Evolutionary conservation across 1,140 invertebrate species (phyloP), one percentile per base, ranked within the genome.

Genomic region (Aphaenogaster rudis): DNA sequence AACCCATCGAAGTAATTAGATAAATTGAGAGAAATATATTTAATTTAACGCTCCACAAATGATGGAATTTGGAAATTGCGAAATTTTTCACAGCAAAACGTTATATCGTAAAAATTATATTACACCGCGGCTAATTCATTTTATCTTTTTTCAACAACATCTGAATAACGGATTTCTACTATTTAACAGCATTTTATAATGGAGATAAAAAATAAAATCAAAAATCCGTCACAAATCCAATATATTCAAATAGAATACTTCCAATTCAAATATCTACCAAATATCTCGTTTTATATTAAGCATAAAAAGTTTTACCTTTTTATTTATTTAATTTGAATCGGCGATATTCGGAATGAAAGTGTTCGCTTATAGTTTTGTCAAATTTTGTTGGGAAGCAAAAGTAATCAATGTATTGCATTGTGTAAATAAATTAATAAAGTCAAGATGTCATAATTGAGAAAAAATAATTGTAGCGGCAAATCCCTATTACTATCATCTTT

Each of bases 31-130:
- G 17, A 15, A 39, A 61, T 74, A 50, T 36, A 74, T 84, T 84
- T 61, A 74, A 72, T 50, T 61, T 36, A 59, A 48, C 21, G 48
- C 28, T 33, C 1, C 11, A 9, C 9, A 57, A 54, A 39, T 76
- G 52, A 54, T 42, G 59, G 42, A 79, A 79, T 48, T 79, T 64
- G 17, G 11, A 33, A 79, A 36, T 48, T 48, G 28, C 6, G 28
- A n/a, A 66, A 79, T 79, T 79, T 33, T 54, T 79, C 7, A 45
- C 28, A 13, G 28, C 28, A 36, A n/a, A 79, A 39, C 54, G 17
- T 50, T 61, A 28, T n/a, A 9, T 15, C 15, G 21, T 71, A 74
- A 74, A 74, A 74, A 84, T 84, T 74, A 21, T 61, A 61, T 74
- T 36, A 15, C 57, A n/a, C 28, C 7, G 33, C 28, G 6, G 11